phyloP scores from a whole-genome alignment of 2,888 invertebrate genomes.

The Pyrrhosoma nymphula region DNA sequence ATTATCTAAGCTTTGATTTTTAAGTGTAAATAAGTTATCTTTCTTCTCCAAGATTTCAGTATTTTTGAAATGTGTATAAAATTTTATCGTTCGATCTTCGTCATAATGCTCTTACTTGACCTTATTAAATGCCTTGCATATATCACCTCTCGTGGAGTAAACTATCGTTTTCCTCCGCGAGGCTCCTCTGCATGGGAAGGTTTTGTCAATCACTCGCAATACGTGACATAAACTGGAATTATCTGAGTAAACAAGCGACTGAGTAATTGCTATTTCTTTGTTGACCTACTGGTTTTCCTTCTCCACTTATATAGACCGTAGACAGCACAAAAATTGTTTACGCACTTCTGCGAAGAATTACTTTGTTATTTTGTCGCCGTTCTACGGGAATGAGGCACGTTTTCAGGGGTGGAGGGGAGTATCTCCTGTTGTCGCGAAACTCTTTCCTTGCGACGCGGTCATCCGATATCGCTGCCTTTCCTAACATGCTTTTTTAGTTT shows the following conservation, averaged over 20 bases:
- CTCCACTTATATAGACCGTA: neutral
- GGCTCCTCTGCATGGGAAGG: neutral
- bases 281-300: neutral
- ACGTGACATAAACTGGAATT: neutral
- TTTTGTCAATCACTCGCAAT: neutral
- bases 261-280: neutral
- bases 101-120: neutral
- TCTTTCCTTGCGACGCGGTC: neutral
- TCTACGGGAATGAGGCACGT: neutral
- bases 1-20: too few species aligned
- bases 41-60: neutral
- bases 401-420: neutral
- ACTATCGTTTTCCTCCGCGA: neutral
- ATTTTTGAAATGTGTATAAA: neutral
- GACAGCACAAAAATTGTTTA: neutral
- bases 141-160: neutral
- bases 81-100: neutral
- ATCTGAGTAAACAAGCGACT: neutral
- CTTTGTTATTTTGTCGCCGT: neutral
- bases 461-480: neutral
- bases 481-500: neutral
- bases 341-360: neutral
- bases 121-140: neutral
- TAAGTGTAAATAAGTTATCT: too few species aligned
- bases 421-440: neutral